Conservation (phyloP, 2,888 invertebrate genomes). For the Megaustenia siamemsis region DNA sequence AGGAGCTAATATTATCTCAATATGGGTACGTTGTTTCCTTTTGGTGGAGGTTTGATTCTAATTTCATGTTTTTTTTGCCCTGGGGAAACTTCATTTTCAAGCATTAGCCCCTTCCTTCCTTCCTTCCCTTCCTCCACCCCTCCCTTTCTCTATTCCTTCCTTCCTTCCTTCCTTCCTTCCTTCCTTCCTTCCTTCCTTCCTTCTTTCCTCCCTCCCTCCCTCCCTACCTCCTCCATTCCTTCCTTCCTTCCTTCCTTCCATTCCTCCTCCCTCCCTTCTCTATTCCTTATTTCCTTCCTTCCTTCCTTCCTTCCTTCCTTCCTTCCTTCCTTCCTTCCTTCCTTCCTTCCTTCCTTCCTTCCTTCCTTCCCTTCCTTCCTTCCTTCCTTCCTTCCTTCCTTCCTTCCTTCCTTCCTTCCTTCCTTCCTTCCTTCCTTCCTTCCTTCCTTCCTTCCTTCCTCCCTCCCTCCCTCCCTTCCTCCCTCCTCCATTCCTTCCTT, state of each 20-base stretch:
- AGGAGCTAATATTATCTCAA: too few relatives aligned
- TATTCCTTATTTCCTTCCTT: slow-evolving; percentile 12
- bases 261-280: background rate
- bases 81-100: too few relatives aligned
- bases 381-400: slow-evolving; percentile 21
- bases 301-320: slow-evolving; percentile 7
- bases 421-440: background rate
- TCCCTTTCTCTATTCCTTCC: slow-evolving; percentile 3
- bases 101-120: slow-evolving; percentile 19
- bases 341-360: slow-evolving; percentile 13
- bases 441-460: slow-evolving; percentile 13
- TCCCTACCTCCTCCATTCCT: background rate
- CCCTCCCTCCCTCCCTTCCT: background rate
- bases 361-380: slow-evolving; percentile 32
- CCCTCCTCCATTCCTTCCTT: too few relatives aligned
- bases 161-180: background rate
- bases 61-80: too few relatives aligned
- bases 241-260: background rate
- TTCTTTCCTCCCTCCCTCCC: background rate
- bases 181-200: background rate
- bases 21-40: too few relatives aligned
- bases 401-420: slow-evolving; percentile 17
- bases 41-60: too few relatives aligned
- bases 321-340: slow-evolving; percentile 10
- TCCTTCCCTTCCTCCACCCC: slow-evolving; percentile 12